Evolutionary conservation across 1,140 invertebrate genomes (phyloP).

Genomic region (Drosophila varians): DNA sequence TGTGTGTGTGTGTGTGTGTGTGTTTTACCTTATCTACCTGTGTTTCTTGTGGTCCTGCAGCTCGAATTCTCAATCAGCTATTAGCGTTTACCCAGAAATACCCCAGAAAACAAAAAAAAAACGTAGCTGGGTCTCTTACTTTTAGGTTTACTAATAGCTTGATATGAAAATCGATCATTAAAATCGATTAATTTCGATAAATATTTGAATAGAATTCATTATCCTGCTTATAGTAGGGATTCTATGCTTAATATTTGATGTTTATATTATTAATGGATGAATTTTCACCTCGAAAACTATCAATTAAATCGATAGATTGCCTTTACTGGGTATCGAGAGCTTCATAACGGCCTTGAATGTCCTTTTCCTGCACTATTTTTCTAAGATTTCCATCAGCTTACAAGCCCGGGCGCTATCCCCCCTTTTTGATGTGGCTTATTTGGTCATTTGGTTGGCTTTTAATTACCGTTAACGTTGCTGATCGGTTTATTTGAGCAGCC

Average conservation of each 20-base stretch:
- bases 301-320: background rate
- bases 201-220: too few relatives aligned
- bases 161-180: background rate
- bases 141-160: background rate
- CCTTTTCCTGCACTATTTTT: constrained; percentile 30
- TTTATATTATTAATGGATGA: background rate
- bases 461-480: constrained; percentile 71
- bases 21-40: background rate
- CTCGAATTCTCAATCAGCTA: constrained; percentile 45
- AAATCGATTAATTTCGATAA: background rate
- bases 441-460: constrained; percentile 80
- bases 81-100: constrained; percentile 38
- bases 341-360: background rate
- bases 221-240: too few relatives aligned
- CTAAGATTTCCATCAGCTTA: constrained; percentile 59
- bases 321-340: background rate
- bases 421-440: constrained; percentile 60
- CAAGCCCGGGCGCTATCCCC: background rate
- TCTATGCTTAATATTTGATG: too few relatives aligned
- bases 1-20: constrained; percentile 21
- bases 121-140: background rate
- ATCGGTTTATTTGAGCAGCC: constrained; percentile 71
- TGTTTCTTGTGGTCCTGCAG: constrained; percentile 24
- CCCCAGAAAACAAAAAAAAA: background rate
- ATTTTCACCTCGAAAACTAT: background rate